phyloP scores from a whole-genome alignment of 2,888 invertebrate species.

The Drosophila mercatorum region DNA sequence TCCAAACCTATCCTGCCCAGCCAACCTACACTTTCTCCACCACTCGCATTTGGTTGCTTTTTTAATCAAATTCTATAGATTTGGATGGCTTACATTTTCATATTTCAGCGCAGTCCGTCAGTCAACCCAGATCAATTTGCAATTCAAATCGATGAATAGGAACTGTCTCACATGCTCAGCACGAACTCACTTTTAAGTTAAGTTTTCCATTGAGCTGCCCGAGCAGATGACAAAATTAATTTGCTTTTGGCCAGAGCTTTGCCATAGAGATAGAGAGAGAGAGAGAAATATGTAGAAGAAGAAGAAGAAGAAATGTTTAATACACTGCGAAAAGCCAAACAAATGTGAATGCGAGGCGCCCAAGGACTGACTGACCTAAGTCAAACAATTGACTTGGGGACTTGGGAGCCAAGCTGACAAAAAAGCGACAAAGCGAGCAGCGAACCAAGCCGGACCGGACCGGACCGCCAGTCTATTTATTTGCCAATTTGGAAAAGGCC shows the following conservation, averaged over 20 bases:
- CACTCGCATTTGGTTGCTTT: not conserved
- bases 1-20: no score
- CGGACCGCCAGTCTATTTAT: constrained; percentile 63
- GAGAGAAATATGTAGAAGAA: not conserved
- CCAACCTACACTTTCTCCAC: no score
- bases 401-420: constrained; percentile 17
- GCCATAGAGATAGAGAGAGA: not conserved
- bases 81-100: constrained; percentile 12
- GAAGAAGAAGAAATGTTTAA: constrained; percentile 25
- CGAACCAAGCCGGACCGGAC: constrained; percentile 14
- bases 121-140: constrained; percentile 20
- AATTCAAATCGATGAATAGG: constrained; percentile 22
- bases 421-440: constrained; percentile 42
- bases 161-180: constrained; percentile 21
- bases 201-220: constrained; percentile 33
- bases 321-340: constrained; percentile 33
- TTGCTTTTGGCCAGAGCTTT: constrained; percentile 21
- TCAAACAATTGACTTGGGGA: constrained; percentile 42
- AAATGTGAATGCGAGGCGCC: constrained; percentile 36
- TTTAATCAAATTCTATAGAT: constrained; percentile 25
- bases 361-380: constrained; percentile 57
- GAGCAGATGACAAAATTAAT: constrained; percentile 59
- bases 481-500: constrained; percentile 75
- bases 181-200: constrained; percentile 15
- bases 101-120: constrained; percentile 11